Percentiles rank a stretch among this genome's conserved stretches.
Conservation (phyloP, 2,797 vertebrate genomes). For the Psittacula derbiana region DNA sequence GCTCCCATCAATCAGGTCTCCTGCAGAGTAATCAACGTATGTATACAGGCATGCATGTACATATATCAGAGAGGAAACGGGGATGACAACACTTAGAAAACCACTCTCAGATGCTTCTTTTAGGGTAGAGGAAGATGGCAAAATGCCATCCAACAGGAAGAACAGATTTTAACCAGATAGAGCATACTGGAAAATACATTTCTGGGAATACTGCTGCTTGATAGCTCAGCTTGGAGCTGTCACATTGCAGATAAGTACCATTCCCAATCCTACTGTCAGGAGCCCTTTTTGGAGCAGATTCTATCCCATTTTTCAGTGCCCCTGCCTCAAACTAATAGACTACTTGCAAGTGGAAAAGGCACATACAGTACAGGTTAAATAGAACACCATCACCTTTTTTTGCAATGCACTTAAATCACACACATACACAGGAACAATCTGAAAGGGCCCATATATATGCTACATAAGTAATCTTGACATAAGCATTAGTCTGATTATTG, state of each 20-base stretch:
- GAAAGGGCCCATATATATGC: background rate
- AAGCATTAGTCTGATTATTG: background rate
- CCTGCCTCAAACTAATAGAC: background rate
- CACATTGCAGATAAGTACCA: background rate
- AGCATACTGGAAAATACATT: background rate
- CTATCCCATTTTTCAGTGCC: background rate
- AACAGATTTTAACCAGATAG: background rate
- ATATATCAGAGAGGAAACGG: background rate
- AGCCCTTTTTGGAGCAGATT: background rate
- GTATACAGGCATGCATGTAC: fast-evolving
- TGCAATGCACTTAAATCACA: background rate
- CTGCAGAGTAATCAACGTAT: background rate
- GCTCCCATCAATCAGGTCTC: background rate
- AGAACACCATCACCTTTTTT: background rate
- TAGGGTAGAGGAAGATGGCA: background rate
- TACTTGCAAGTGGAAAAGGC: background rate
- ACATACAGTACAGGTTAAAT: background rate
- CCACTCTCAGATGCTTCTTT: background rate
- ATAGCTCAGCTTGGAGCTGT: background rate
- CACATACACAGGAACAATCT: background rate
- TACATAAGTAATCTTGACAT: background rate
- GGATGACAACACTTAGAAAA: background rate
- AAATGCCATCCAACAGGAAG: background rate
- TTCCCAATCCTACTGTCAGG: background rate
- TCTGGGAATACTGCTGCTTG: background rate